Base-by-base conservation (phyloP, 2,113 vertebrate species). In the Elephas maximus region DNA sequence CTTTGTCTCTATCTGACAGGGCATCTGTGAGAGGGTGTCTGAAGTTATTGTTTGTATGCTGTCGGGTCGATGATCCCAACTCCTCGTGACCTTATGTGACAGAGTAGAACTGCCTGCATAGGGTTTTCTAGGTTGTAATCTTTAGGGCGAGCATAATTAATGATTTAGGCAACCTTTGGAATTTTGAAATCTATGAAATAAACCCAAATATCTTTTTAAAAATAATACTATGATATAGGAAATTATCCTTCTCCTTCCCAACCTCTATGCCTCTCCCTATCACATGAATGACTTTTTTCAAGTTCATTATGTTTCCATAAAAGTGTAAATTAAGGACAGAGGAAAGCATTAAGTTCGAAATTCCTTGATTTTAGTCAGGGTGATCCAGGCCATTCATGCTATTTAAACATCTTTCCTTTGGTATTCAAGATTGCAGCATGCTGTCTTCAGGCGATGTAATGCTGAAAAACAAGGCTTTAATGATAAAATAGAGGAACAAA, bases 401-500 rank as follows among this genome's bases (percentile, higher is more conserved):
- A 96, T 98, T 98, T 99, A 76, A 81, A 86, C 30, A 79, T 71
- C 30, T 93, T 94, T 96, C 48, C 91, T 98, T 97, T 95, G 44
- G 74, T 84, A 48, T 94, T 98, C 87, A 97, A 91, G 96, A 96
- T 91, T 96, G 48, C 15, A 88, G 51, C 91, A 44, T 67, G 90
- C 96, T 97, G 88, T 96, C 97, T 97, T 93, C 73, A 41, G 96
- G 92, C 90, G 93, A 96, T 93, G 84, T 92, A 83, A 95, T 78
- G 14, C 83, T 97, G 97, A 97, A 98, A 98, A 98, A 93, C 95
- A 98, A 98, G 98, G 96, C 90, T 98, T 98, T 97, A 96, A 97
- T 95, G 98, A 98, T 96, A 98, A 98, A 99, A 98, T 93, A 97
- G 92, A 98, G 96, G 90, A 98, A 97, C 94, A 98, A 98, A 98